phyloP scores from a whole-genome alignment of 2,888 invertebrate genomes.

The Deroplatys truncata region DNA sequence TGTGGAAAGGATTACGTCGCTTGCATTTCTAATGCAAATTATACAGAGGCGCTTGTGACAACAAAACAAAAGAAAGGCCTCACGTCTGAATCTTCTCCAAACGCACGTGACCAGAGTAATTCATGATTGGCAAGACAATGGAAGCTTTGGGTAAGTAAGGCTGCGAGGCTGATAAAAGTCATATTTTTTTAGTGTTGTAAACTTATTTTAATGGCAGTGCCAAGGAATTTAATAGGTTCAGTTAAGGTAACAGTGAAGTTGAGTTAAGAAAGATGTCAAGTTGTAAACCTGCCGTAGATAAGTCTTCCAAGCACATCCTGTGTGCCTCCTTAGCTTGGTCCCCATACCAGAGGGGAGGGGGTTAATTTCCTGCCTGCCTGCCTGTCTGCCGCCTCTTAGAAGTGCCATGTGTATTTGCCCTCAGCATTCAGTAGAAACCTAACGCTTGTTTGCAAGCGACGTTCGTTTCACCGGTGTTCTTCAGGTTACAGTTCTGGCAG shows the following conservation, averaged over 20 bases:
- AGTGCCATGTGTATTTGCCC: background rate
- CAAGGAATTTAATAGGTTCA: background rate
- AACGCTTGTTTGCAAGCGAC: background rate
- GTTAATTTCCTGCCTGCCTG: background rate
- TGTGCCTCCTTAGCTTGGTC: background rate
- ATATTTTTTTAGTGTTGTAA: background rate
- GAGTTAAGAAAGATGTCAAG: background rate
- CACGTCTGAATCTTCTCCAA: background rate
- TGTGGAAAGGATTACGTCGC: background rate
- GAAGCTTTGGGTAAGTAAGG: slow-evolving; percentile 11
- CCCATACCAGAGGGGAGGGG: background rate
- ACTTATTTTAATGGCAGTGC: background rate
- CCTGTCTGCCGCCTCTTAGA: background rate
- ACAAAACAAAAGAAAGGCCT: background rate
- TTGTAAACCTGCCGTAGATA: background rate
- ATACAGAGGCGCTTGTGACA: background rate
- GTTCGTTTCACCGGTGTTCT: background rate
- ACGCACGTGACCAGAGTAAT: background rate
- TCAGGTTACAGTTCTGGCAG: background rate
- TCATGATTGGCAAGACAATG: slow-evolving; percentile 13
- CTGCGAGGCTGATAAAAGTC: background rate
- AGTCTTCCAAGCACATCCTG: background rate
- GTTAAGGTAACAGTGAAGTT: background rate
- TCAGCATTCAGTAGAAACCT: background rate
- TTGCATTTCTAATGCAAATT: slow-evolving; percentile 3